Conservation (phyloP, 2,797 vertebrate species). For the Mormyrus hasselquistii region DNA sequence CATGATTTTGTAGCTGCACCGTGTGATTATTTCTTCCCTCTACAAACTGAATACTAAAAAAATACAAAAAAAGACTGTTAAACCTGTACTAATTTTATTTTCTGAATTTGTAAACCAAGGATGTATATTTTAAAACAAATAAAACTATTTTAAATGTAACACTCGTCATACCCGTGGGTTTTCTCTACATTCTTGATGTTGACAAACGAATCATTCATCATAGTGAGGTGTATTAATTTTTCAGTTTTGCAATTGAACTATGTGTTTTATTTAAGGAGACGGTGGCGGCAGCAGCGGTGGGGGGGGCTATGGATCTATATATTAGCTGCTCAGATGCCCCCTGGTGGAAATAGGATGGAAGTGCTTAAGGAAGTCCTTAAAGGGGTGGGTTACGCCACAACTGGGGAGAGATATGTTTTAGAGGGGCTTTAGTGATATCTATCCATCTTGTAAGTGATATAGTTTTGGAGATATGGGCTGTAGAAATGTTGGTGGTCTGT, state of each 20-base stretch:
- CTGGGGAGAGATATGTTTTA: neutral
- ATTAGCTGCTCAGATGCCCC: neutral
- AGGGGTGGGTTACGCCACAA: neutral
- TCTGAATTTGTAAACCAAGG: constrained; percentile 80
- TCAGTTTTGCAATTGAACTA: neutral
- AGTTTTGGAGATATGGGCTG: neutral
- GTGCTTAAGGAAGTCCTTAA: neutral
- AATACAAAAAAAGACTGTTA: constrained; percentile 73
- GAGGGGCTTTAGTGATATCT: neutral
- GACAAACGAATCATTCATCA: neutral
- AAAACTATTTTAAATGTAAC: constrained; percentile 89
- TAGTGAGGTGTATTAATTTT: neutral
- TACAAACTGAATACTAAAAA: constrained; percentile 29
- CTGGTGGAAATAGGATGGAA: neutral
- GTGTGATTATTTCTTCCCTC: constrained; percentile 40
- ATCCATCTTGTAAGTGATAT: neutral
- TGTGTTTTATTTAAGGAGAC: neutral
- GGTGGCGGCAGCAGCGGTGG: too few species aligned
- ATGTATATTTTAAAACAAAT: constrained; percentile 94
- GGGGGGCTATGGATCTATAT: neutral
- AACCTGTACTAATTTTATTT: constrained; percentile 75
- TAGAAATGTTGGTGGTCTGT: neutral
- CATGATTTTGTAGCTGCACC: constrained; percentile 33
- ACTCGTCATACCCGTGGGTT: neutral
- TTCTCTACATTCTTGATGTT: neutral